Base-by-base conservation (phyloP, 1,140 invertebrate species). In the Orius laevigatus region DNA sequence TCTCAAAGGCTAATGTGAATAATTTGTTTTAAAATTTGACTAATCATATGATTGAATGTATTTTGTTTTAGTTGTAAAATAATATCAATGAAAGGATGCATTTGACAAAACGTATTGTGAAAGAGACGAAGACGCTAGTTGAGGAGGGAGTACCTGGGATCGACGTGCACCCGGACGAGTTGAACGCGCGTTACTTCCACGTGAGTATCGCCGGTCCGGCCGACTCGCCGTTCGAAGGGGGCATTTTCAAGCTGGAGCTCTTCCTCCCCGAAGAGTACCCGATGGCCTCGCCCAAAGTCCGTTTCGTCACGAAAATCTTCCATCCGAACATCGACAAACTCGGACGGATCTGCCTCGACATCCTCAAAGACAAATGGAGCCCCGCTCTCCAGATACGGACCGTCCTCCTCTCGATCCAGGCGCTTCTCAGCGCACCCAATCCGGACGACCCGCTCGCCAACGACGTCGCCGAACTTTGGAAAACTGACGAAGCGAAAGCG, bases 61-160 rank as follows among this genome's bases (percentile, higher is more conserved):
- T n/a, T n/a, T n/a, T n/a, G 34, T 33, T 11, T 34, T 19, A 16
- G 20, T 20, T 33, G 11, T 39, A 25, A 15, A 25, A 36, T 10
- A 41, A 35, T n/a, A n/a, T n/a, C n/a, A n/a, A n/a, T n/a, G n/a
- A n/a, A n/a, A 86, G 85, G 83, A 79, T 81, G 73, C 79, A 75
- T 60, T 69, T 87, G 74, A 81, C 83, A 69, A 75, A 82, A 64
- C 79, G 83, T 70, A 85, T 85, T 67, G 81, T 85, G 59, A 87
- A 96, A 82, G 95, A 99, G 78, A 99, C 94, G 55, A 92, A 98
- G 69, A 81, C 95, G 62, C 73, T 99, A 66, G 88, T 98, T 81
- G 81, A 86, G 68, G 95, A 99, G 65, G 92, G 92, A 51, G 93
- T 97, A 59, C 87, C 90, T 51, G 93, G 93, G 19, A 97, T 97